Percentiles rank a stretch among this genome's conserved stretches.
phyloP scores from a whole-genome alignment of 2,113 vertebrate species.

The Pomatorhinus ruficollis region DNA sequence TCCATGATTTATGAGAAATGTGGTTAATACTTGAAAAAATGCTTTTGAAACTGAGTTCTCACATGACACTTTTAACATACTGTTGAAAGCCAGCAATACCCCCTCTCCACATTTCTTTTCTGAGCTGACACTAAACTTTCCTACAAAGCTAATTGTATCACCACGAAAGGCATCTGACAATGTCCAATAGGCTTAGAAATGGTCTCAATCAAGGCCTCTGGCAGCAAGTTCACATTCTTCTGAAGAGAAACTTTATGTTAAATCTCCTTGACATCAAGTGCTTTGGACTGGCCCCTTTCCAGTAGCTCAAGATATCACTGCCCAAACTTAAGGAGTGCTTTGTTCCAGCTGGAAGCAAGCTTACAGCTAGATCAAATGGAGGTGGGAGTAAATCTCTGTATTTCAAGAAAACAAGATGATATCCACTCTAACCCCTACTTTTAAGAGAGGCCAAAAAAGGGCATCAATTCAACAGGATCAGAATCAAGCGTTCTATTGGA shows the following conservation, averaged over 20 bases:
- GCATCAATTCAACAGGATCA: constrained; percentile 21
- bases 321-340: constrained; percentile 37
- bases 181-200: constrained; percentile 22
- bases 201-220: constrained; percentile 48
- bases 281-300: constrained; percentile 33
- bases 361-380: constrained; percentile 27
- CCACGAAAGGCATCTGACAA: constrained; percentile 44
- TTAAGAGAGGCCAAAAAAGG: constrained; percentile 35
- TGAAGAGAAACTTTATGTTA: constrained; percentile 40
- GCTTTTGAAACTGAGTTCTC: constrained; percentile 30
- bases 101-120: constrained; percentile 6
- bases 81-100: constrained; percentile 13
- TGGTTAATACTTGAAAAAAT: constrained; percentile 23
- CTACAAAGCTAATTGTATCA: constrained; percentile 51
- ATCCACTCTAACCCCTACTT: not conserved
- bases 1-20: not conserved
- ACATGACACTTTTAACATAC: not conserved
- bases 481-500: not conserved
- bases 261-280: constrained; percentile 42
- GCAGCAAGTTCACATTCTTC: constrained; percentile 41
- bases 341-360: constrained; percentile 36
- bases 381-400: constrained; percentile 15
- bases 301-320: constrained; percentile 20
- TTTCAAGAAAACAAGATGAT: constrained; percentile 46
- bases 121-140: constrained; percentile 29